A percentile compares a stretch with the other conserved stretches of the same genome.
phyloP scores from a whole-genome alignment of 2,797 vertebrate genomes.

The Cynodonichthys magdalenae region DNA sequence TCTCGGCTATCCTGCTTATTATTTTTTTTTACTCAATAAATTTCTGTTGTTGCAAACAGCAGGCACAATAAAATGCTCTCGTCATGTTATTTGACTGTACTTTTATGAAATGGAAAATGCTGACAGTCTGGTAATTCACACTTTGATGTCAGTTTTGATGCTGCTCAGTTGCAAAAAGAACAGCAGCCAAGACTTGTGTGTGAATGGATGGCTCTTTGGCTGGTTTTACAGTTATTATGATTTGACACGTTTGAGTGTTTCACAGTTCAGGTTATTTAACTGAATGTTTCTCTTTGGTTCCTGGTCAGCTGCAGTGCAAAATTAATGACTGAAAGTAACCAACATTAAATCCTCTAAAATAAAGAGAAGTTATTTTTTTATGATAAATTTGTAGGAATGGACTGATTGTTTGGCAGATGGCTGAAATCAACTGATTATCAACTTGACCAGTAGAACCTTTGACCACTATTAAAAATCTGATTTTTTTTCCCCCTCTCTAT shows the following conservation, averaged over 20 bases:
- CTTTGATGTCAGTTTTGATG: slow-evolving; percentile 28
- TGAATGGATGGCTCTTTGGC: slow-evolving; percentile 28
- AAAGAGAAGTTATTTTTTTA: slow-evolving; percentile 9
- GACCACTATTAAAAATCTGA: too few species aligned
- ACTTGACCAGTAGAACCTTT: too few species aligned
- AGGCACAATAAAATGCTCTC: slow-evolving; percentile 14
- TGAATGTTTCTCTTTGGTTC: slow-evolving; percentile 19
- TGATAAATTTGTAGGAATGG: slow-evolving; percentile 1
- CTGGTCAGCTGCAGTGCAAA: slow-evolving; percentile 32
- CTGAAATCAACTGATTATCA: too few species aligned
- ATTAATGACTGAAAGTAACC: slow-evolving; percentile 31
- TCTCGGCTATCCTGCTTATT: slow-evolving; percentile 21
- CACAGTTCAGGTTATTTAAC: slow-evolving; percentile 43
- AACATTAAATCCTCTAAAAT: slow-evolving; percentile 31
- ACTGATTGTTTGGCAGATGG: too few species aligned
- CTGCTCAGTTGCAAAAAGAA: slow-evolving; percentile 4
- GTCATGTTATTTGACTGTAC: slow-evolving; percentile 7
- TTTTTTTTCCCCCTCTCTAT: too few species aligned
- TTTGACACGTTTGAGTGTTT: slow-evolving; percentile 38
- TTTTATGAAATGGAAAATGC: slow-evolving; percentile 10
- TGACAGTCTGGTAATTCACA: slow-evolving; percentile 8
- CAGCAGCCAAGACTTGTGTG: slow-evolving; percentile 16
- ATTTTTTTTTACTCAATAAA: slow-evolving; percentile 12
- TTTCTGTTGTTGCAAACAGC: slow-evolving; percentile 17
- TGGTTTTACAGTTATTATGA: slow-evolving; percentile 40